Conservation (phyloP, 2,888 invertebrate species). For the Rotaria macrura region DNA sequence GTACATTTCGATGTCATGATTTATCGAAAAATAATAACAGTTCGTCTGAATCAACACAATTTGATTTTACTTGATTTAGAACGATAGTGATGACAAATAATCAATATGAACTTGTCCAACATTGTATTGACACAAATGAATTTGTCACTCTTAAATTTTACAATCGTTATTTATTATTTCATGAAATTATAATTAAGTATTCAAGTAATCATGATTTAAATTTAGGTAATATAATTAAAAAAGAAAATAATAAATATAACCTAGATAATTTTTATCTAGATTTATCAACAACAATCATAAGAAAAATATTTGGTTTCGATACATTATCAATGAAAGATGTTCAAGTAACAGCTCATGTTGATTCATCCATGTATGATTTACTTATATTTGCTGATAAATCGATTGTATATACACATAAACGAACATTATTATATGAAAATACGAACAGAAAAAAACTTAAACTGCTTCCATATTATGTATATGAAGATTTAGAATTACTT, state of each 20-base stretch:
- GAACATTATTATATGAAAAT: background rate
- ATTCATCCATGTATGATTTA: background rate
- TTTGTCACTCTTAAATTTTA: background rate
- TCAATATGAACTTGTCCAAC: background rate
- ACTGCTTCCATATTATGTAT: background rate
- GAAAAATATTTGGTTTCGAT: background rate
- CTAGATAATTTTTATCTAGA: background rate
- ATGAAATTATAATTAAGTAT: background rate
- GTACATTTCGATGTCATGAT: too few species aligned
- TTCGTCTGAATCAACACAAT: background rate
- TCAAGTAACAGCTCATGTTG: background rate
- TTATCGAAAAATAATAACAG: too few species aligned
- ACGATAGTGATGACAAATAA: background rate
- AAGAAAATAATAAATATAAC: background rate
- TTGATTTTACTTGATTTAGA: background rate
- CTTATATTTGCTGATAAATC: conserved; percentile 13
- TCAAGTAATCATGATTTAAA: background rate
- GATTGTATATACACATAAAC: background rate
- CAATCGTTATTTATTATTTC: background rate
- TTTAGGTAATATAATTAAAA: background rate
- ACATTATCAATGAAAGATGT: background rate
- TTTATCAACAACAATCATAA: background rate
- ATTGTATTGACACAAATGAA: background rate
- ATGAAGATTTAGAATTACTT: background rate
- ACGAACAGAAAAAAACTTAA: background rate